phyloP scores from a whole-genome alignment of 2,113 vertebrate genomes.

The Alexandromys fortis region DNA sequence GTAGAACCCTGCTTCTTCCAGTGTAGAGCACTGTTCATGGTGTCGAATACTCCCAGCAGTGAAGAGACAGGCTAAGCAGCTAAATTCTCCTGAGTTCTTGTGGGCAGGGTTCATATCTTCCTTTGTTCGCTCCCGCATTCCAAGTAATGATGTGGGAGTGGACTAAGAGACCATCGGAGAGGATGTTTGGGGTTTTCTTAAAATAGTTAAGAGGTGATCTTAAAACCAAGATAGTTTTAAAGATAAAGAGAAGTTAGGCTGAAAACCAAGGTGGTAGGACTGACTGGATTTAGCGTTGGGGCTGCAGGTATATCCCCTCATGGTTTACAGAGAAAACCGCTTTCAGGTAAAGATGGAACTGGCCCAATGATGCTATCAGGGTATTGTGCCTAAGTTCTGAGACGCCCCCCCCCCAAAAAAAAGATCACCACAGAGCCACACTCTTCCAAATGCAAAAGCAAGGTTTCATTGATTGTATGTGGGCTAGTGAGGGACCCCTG shows the following conservation, averaged over 20 bases:
- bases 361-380: background rate
- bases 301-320: background rate
- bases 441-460: no score
- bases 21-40: background rate
- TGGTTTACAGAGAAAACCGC: background rate
- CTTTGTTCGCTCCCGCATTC: background rate
- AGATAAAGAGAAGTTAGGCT: background rate
- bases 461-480: no score
- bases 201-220: background rate
- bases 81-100: background rate
- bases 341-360: background rate
- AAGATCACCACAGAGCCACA: no score
- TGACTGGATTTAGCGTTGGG: background rate
- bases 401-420: no score
- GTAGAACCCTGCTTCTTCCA: background rate
- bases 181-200: background rate
- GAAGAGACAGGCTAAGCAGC: background rate
- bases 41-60: background rate
- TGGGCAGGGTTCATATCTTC: background rate
- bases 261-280: background rate
- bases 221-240: constrained; percentile 8
- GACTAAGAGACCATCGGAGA: background rate
- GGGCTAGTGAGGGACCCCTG: no score
- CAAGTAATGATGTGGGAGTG: background rate
- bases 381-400: no score